Evolutionary conservation across 2,797 vertebrate genomes (phyloP).

Genomic region (Micromesistius poutassou): DNA sequence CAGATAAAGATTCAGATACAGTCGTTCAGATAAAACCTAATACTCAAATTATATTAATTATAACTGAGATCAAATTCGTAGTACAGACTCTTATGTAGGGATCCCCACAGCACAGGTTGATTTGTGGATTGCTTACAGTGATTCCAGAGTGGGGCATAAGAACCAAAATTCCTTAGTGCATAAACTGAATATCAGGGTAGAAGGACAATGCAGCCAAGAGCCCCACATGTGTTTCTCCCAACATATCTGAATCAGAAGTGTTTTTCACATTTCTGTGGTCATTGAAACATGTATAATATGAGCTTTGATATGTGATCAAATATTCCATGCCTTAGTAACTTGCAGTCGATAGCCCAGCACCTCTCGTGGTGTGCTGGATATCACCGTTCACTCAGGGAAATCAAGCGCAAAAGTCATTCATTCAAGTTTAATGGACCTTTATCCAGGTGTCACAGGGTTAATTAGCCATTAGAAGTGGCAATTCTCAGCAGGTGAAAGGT

Average conservation of each 20-base stretch:
- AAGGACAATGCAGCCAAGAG: background rate
- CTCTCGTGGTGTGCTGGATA: slow-evolving; percentile 24
- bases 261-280: background rate
- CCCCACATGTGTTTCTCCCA: background rate
- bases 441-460: slow-evolving; percentile 57
- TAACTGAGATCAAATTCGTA: background rate
- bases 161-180: too few species aligned
- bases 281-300: slow-evolving; percentile 3
- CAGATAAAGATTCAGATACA: too few species aligned
- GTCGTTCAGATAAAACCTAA: background rate
- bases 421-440: slow-evolving; percentile 58
- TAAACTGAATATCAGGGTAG: background rate
- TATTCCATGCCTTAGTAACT: slow-evolving; percentile 27
- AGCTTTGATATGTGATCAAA: slow-evolving; percentile 11
- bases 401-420: slow-evolving; percentile 66
- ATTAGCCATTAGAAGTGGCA: slow-evolving; percentile 61
- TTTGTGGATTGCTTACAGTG: too few species aligned
- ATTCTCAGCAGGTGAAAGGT: slow-evolving; percentile 46
- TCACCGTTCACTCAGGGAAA: slow-evolving; percentile 55
- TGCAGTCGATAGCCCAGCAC: slow-evolving; percentile 9
- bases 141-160: too few species aligned
- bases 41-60: background rate
- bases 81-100: too few species aligned
- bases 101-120: too few species aligned
- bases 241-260: background rate